These are phyloP conservation scores for Phenacoccus solenopsis DNA, from an alignment of 1,140 invertebrate species.

Conservation along the genomic window DNA sequence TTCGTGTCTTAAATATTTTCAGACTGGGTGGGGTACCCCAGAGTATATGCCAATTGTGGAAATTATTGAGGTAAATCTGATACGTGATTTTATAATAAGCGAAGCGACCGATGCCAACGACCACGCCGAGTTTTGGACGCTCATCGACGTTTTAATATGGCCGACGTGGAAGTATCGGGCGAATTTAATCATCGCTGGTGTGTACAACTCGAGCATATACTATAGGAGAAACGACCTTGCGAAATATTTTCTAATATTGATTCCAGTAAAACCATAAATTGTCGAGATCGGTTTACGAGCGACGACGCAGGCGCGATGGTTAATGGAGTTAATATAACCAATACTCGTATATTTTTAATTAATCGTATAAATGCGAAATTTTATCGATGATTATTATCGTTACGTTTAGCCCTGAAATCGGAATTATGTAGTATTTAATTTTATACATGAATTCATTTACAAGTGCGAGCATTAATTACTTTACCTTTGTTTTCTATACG, in stretches of 20 bases:
- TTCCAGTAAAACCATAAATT: not conserved
- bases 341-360: slow-evolving; percentile 9
- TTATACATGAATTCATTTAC: slow-evolving; percentile 15
- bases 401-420: slow-evolving; percentile 8
- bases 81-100: not conserved
- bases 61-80: not conserved
- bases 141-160: not conserved
- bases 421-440: not conserved
- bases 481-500: slow-evolving; percentile 5
- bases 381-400: slow-evolving; percentile 17
- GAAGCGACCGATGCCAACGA: not conserved
- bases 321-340: not conserved
- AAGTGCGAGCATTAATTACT: slow-evolving; percentile 14
- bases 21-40: not conserved
- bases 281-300: not conserved
- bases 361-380: slow-evolving; percentile 6
- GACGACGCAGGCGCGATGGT: not conserved
- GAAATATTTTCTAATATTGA: not conserved
- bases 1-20: not conserved
- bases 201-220: not conserved
- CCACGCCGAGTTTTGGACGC: not conserved
- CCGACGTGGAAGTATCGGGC: not conserved
- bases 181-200: not conserved
- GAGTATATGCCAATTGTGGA: not conserved
- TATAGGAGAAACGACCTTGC: not conserved